phyloP scores from a whole-genome alignment of 2,797 vertebrate genomes.

The Dallia pectoralis region DNA sequence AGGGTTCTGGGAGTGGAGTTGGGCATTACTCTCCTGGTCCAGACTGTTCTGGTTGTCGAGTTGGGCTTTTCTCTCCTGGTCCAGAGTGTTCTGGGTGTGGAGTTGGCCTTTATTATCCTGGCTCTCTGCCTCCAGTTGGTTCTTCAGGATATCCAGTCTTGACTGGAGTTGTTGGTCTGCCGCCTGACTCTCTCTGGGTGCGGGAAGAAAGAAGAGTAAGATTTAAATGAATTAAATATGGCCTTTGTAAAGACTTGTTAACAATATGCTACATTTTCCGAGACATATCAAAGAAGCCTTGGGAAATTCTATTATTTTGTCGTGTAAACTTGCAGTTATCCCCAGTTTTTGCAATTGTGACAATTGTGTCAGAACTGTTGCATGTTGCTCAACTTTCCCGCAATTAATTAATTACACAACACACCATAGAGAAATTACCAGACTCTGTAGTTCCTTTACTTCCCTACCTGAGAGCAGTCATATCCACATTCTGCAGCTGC shows the following conservation, averaged over 20 bases:
- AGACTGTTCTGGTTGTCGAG: constrained; percentile 30
- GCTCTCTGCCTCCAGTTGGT: constrained; percentile 37
- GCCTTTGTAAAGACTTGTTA: too few relatives aligned
- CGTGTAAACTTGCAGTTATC: too few relatives aligned
- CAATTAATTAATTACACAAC: neutral
- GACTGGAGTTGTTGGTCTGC: constrained; percentile 30
- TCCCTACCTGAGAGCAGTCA: constrained; percentile 13
- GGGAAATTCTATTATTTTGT: too few relatives aligned
- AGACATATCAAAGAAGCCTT: too few relatives aligned
- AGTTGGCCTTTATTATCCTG: constrained; percentile 41
- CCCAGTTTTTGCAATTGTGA: too few relatives aligned
- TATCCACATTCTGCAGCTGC: constrained; percentile 49
- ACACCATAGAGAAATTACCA: neutral
- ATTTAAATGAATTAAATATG: neutral
- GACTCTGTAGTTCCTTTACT: constrained; percentile 36
- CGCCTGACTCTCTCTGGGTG: constrained; percentile 48
- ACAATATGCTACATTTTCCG: too few relatives aligned
- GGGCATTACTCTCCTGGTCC: constrained; percentile 37
- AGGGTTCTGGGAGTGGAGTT: too few relatives aligned
- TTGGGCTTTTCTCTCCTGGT: constrained; percentile 36
- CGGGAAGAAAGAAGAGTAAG: neutral
- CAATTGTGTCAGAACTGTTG: too few relatives aligned
- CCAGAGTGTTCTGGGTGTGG: constrained; percentile 31
- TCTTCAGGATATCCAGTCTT: constrained; percentile 40
- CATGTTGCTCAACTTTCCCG: too few relatives aligned